A percentile compares a stretch with the other conserved stretches of the same genome.
Evolutionary conservation across 2,113 vertebrate species (phyloP).

Genomic region (Tilapia sparmanii): DNA sequence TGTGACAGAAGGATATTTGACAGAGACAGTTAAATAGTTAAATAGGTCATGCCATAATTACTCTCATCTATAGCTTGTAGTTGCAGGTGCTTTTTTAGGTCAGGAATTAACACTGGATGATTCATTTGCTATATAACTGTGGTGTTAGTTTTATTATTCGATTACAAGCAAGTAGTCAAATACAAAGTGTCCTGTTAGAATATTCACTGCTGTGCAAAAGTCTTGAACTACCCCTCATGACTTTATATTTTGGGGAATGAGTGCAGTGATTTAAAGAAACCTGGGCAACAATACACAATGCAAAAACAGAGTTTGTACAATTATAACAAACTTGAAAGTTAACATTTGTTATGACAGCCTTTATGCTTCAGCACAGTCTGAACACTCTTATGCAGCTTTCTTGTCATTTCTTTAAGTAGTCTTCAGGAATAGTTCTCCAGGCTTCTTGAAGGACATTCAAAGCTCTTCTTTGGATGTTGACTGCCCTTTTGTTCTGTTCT

Average conservation of each 20-base stretch:
- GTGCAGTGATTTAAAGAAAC: neutral
- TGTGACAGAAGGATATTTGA: neutral
- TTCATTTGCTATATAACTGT: neutral
- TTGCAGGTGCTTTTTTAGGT: constrained; percentile 1
- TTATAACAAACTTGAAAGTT: neutral
- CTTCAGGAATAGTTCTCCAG: neutral
- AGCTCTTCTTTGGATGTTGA: neutral
- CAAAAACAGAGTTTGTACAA: neutral
- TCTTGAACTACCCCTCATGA: neutral
- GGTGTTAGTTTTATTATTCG: neutral
- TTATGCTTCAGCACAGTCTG: neutral
- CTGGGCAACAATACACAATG: neutral
- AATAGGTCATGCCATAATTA: neutral
- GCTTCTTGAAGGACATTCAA: neutral
- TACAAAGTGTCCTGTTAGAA: neutral
- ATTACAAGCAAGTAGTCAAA: neutral
- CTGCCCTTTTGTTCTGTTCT: neutral
- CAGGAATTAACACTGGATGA: neutral
- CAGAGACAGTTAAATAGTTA: neutral
- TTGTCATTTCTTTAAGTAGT: neutral
- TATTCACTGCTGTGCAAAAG: neutral
- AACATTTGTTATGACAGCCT: neutral
- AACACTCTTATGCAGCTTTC: neutral
- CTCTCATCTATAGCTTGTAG: neutral
- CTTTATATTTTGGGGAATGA: neutral